Conservation (phyloP, 2,113 vertebrate genomes). For the Agelaius phoeniceus region DNA sequence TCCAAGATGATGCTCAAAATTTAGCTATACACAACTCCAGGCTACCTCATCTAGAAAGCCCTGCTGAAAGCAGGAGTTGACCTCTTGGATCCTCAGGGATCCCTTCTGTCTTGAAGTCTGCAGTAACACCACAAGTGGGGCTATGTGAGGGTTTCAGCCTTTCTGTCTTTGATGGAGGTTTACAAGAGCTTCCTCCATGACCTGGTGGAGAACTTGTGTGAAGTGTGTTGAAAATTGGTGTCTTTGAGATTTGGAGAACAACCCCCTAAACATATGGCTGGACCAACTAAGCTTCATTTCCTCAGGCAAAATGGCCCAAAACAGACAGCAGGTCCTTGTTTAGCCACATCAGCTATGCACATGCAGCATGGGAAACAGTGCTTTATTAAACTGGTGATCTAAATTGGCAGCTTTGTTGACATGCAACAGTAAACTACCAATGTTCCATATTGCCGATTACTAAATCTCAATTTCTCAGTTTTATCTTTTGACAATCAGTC, state of each 20-base stretch:
- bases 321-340: background rate
- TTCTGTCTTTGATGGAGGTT: background rate
- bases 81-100: background rate
- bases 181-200: background rate
- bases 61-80: background rate
- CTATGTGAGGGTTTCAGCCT: background rate
- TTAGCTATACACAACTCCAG: accelerated
- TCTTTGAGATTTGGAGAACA: background rate
- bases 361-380: background rate
- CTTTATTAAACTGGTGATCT: background rate
- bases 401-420: background rate
- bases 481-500: background rate
- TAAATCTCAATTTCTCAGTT: background rate
- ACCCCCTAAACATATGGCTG: background rate
- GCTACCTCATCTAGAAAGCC: background rate
- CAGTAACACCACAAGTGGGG: background rate
- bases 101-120: background rate
- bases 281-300: background rate
- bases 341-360: background rate
- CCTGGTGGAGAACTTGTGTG: background rate
- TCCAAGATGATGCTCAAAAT: background rate
- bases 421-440: background rate
- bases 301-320: background rate
- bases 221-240: background rate
- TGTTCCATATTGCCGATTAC: background rate